Percentiles rank a stretch among this genome's conserved stretches.
Conservation (phyloP, 1,140 invertebrate species). For the Berghia stephanieae region DNA sequence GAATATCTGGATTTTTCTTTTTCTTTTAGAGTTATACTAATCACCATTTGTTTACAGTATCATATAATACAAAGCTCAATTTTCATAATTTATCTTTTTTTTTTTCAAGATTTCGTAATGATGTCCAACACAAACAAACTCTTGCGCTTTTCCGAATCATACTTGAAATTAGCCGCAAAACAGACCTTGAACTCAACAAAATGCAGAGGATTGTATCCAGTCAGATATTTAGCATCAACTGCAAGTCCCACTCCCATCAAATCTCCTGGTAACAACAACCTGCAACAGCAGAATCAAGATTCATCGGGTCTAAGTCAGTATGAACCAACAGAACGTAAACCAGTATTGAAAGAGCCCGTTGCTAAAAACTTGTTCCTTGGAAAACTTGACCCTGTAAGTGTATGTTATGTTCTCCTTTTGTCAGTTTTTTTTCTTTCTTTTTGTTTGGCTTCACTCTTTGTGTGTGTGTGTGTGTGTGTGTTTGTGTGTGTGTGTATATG, state of each 20-base stretch:
- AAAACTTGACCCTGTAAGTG: conserved; percentile 56
- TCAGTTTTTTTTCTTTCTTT: neutral
- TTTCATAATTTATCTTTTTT: too few species aligned
- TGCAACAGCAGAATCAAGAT: too few species aligned
- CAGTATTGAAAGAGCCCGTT: conserved; percentile 50
- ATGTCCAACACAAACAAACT: too few species aligned
- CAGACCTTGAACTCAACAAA: conserved; percentile 20
- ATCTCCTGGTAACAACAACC: conserved; percentile 22
- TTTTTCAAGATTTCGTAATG: too few species aligned
- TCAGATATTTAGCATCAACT: conserved; percentile 22
- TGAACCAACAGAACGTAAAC: conserved; percentile 25
- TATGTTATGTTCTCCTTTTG: neutral
- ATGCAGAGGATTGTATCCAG: conserved; percentile 22
- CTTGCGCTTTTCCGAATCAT: conserved; percentile 25
- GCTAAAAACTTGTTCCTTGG: conserved; percentile 56
- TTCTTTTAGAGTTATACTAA: too few species aligned
- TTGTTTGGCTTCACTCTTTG: neutral
- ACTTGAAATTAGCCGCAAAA: neutral
- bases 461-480: neutral
- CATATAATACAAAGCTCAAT: too few species aligned
- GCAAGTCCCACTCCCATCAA: conserved; percentile 8
- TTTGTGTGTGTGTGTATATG: neutral
- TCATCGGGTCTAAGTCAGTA: too few species aligned
- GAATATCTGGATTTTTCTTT: too few species aligned
- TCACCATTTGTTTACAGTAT: too few species aligned